Evolutionary conservation across 2,888 invertebrate species (phyloP).

Genomic region (Drosophila yooni): DNA sequence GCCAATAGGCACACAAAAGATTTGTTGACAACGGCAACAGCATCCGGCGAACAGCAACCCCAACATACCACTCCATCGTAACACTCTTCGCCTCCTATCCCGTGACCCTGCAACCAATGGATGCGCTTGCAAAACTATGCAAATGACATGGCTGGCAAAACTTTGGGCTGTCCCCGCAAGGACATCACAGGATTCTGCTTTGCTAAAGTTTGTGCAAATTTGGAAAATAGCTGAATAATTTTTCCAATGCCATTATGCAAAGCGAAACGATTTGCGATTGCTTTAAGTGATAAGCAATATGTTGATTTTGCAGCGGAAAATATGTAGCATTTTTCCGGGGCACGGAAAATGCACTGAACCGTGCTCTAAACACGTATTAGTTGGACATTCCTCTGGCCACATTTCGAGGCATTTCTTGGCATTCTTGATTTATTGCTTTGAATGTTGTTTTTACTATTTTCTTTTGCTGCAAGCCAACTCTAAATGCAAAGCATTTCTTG

Average conservation of each 20-base stretch:
- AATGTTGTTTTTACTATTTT: neutral
- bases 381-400: neutral
- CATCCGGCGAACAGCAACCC: slow-evolving; percentile 43
- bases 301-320: slow-evolving; percentile 29
- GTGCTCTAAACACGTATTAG: slow-evolving; percentile 11
- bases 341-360: slow-evolving; percentile 23
- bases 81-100: neutral
- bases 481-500: neutral
- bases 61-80: neutral
- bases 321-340: slow-evolving; percentile 1
- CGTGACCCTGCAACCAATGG: slow-evolving; percentile 23
- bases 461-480: neutral
- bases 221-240: slow-evolving; percentile 62
- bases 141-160: slow-evolving; percentile 79
- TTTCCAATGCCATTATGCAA: slow-evolving; percentile 73
- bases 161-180: slow-evolving; percentile 54
- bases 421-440: slow-evolving; percentile 17
- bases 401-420: slow-evolving; percentile 1
- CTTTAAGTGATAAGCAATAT: slow-evolving; percentile 79
- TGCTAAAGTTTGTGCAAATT: slow-evolving; percentile 49
- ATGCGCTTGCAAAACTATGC: slow-evolving; percentile 65
- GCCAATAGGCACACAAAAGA: slow-evolving; percentile 79
- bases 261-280: slow-evolving; percentile 77
- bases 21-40: slow-evolving; percentile 75
- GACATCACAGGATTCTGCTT: slow-evolving; percentile 28